Evolutionary conservation across 1,140 invertebrate genomes (phyloP), one percentile per base, ranked within the genome.

Genomic region (Brachionus paranguensis): DNA sequence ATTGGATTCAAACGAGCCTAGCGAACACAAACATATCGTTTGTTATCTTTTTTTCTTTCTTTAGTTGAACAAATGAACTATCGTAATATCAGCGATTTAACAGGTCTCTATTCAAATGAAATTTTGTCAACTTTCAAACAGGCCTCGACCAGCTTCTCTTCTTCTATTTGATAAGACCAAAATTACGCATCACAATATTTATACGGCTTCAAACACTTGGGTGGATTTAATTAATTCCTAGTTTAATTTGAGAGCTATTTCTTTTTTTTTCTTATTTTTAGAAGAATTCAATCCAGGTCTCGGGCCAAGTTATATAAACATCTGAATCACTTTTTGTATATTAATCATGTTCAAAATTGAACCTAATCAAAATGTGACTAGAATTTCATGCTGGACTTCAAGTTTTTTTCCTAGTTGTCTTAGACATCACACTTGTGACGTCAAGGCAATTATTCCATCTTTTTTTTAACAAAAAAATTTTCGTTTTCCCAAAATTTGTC

Each of bases 91-190:
- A 60, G 37, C 37, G 33, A 43, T 72, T 14, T 72, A 72, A 72
- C 68, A 72, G 68, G 68, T 72, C 68, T 72, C 68, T 72, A 72
- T 72, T 72, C 68, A 72, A 72, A 45, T 45, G 10, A 1, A 72
- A 72, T 43, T 72, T 72, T 72, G 37, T 72, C 68, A 72, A 17
- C 29, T 72, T 20, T 72, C 68, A 72, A 72, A 45, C 33, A 68
- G 33, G 12, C 8, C 27, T 68, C 29, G 12, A 8, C 6, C 12
- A 12, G 14, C 43, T 72, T 72, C 10, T 8, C 14, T 72, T 0
- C 17, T 20, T 24, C 24, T 41, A 3, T 17, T 47, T 47, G 53
- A 60, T 60, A 60, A 60, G 53, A 60, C 20, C 1, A 60, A n/a
- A 60, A 60, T 60, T 27, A 24, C 53, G 53, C 20, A 24, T 60